Evolutionary conservation across 53 echinoderm and acorn worm genomes (phyloP).

Genomic region (Hippasteria phrygiana): DNA sequence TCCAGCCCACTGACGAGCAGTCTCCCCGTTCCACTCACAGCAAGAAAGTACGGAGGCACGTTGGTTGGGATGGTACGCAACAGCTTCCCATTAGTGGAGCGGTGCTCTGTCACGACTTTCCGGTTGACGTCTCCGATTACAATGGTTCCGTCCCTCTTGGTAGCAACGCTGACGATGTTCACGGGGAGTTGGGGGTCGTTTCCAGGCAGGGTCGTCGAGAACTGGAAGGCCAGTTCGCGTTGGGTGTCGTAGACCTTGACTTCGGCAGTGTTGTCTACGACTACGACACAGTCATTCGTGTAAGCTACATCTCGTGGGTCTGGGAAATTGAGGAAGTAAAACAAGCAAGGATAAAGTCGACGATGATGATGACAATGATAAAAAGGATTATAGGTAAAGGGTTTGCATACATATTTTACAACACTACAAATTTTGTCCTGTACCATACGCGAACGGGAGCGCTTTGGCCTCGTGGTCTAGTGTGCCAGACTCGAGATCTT

Average conservation of each 20-base stretch:
- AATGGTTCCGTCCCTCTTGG: constrained; percentile 9
- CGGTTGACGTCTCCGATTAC: constrained; percentile 46
- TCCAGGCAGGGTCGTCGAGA: constrained; percentile 17
- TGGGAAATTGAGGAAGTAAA: background rate
- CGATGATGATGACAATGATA: background rate
- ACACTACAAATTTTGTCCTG: no score
- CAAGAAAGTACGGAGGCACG: constrained; percentile 57
- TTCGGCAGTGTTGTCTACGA: constrained; percentile 55
- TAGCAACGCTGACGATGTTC: constrained; percentile 41
- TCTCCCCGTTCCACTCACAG: background rate
- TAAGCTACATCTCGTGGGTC: constrained; percentile 38
- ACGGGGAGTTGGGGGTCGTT: background rate
- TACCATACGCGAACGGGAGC: no score
- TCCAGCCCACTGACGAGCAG: constrained; percentile 29
- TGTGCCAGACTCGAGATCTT: no score
- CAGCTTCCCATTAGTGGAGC: background rate
- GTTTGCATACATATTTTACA: no score
- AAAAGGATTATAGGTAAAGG: no score
- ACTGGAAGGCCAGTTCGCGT: constrained; percentile 1
- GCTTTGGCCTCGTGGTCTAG: no score
- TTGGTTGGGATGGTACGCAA: constrained; percentile 3
- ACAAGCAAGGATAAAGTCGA: background rate
- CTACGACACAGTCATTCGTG: constrained; percentile 24
- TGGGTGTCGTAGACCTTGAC: constrained; percentile 57
- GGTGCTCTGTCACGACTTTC: constrained; percentile 25